phyloP scores from a whole-genome alignment of 2,113 vertebrate genomes.

The Hemiprocne comata region DNA sequence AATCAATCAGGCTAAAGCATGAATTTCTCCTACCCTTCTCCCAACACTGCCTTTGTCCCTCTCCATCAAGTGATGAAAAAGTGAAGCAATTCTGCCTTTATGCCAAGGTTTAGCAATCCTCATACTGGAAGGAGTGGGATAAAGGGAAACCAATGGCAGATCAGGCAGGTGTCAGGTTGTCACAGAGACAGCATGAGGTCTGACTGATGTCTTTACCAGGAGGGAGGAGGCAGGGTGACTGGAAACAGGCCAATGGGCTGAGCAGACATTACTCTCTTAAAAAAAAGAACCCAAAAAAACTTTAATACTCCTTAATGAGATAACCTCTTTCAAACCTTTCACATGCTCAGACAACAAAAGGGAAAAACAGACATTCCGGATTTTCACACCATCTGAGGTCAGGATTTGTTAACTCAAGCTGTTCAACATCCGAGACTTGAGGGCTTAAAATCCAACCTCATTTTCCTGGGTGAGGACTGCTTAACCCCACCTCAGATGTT shows the following conservation, averaged over 20 bases:
- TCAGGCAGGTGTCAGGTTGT: conserved; percentile 59
- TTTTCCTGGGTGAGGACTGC: conserved; percentile 21
- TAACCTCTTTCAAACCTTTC: conserved; percentile 6
- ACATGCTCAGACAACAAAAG: neutral
- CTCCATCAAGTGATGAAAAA: neutral
- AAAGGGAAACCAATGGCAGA: conserved; percentile 70
- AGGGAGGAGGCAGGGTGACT: neutral
- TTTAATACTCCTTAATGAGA: conserved; percentile 1
- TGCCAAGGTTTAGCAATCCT: conserved; percentile 44
- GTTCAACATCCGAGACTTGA: conserved; percentile 9
- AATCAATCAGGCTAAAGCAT: conserved; percentile 35
- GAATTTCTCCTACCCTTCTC: neutral
- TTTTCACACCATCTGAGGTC: conserved; percentile 2
- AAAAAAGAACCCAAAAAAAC: neutral
- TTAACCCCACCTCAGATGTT: neutral
- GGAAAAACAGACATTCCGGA: neutral
- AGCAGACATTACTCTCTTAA: neutral
- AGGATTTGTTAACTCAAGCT: conserved; percentile 15
- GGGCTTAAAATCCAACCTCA: conserved; percentile 39
- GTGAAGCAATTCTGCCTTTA: neutral
- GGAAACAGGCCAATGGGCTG: neutral
- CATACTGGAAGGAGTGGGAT: conserved; percentile 8
- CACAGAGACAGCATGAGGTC: conserved; percentile 68
- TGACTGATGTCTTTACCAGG: conserved; percentile 48
- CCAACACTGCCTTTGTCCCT: conserved; percentile 15